Conservation (phyloP, 2,888 invertebrate genomes). For the Silvanus unidentatus region DNA sequence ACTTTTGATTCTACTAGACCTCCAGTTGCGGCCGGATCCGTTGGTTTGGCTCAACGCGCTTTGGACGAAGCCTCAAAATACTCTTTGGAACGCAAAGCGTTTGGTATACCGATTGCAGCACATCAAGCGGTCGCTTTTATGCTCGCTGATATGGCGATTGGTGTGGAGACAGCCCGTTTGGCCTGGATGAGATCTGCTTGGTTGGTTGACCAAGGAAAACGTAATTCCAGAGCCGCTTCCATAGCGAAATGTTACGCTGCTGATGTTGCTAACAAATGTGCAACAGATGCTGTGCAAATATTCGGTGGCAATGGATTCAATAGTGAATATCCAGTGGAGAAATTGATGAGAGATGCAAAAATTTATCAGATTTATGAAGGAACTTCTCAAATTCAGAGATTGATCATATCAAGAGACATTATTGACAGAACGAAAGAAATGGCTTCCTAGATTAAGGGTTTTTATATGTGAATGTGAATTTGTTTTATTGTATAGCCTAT, state of each 20-base stretch:
- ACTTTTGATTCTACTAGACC: constrained; percentile 68
- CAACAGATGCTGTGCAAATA: constrained; percentile 86
- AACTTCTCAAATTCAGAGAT: constrained; percentile 87
- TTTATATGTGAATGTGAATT: too few species aligned
- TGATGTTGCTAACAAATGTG: constrained; percentile 86
- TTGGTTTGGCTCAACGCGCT: constrained; percentile 80
- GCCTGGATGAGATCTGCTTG: constrained; percentile 79
- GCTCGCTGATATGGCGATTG: constrained; percentile 89
- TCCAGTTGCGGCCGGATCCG: constrained; percentile 71
- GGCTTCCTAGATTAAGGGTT: too few species aligned
- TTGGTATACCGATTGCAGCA: constrained; percentile 70
- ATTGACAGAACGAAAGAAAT: neutral
- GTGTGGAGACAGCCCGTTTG: constrained; percentile 75
- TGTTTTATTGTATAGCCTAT: too few species aligned
- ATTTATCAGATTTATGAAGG: constrained; percentile 97
- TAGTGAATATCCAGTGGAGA: constrained; percentile 94
- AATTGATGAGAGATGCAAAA: constrained; percentile 95
- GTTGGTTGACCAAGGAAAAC: constrained; percentile 75
- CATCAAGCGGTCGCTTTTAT: constrained; percentile 88
- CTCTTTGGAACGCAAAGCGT: constrained; percentile 81
- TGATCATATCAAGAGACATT: constrained; percentile 72
- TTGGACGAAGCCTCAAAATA: constrained; percentile 87
- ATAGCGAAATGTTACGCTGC: constrained; percentile 90
- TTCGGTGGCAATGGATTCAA: constrained; percentile 93
- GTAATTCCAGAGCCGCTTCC: constrained; percentile 81